Evolutionary conservation across 1,140 invertebrate genomes (phyloP), one percentile per base, ranked within the genome.

Genomic region (Drosophila ananassae): DNA sequence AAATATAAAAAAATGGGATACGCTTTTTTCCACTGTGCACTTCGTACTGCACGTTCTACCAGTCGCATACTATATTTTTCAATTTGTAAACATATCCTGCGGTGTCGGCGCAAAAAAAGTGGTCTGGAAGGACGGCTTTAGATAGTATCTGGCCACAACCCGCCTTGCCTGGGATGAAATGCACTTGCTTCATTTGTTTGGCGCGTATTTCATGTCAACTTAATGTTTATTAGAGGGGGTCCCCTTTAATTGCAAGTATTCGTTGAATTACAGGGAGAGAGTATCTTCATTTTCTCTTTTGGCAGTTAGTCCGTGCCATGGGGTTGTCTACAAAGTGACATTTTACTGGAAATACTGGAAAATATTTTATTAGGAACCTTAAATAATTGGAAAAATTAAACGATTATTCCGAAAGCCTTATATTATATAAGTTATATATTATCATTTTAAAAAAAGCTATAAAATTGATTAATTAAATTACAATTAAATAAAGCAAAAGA

Each of bases 41-140:
- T 24, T 50, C 53, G 61, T 66, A 55, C 51, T 71, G 78, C 78
- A 87, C 82, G 82, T 72, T 60, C 64, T 60, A 39, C 39, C 54
- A 62, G 80, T 84, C 78, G 82, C 78, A 61, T 60, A 82, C 82
- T 81, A 85, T 87, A 87, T 87, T 85, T 85, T 85, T 85, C 82
- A 85, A 85, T 85, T 85, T 85, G 82, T 87, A 87, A 87, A 85
- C 82, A 87, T 85, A 85, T 85, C 82, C 82, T 85, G 82, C 82
- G 82, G 82, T 87, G 81, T 60, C 66, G 79, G 57, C 61, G 61
- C 44, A 77, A 74, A 78, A 78, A 81, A 87, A 66, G 56, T 56
- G 41, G 55, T 54, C 71, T 44, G 52, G 63, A 73, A 61, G 53
- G 60, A 37, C 64, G 62, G 82, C 61, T 82, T 85, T 81, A 81